Percentiles rank a stretch among this genome's conserved stretches.
These are phyloP conservation scores for Acrobasis suavella DNA, from an alignment of 2,888 invertebrate genomes.

Conservation along the genomic window DNA sequence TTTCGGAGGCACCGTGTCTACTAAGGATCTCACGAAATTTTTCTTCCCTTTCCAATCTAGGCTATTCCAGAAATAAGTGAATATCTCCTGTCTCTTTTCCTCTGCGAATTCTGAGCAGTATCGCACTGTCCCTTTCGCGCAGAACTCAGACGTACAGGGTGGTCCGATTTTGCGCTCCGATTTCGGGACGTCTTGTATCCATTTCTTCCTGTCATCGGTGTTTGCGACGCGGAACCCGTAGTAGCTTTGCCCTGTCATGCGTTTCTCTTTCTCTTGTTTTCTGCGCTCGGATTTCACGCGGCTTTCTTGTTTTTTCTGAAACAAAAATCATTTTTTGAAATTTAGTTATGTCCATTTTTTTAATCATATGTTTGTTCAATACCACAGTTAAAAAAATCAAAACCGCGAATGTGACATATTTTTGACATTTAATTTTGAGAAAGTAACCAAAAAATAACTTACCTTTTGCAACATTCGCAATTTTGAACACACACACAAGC, in stretches of 20 bases:
- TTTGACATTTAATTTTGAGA: conserved; percentile 22
- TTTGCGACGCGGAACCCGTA: conserved; percentile 51
- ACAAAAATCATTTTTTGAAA: conserved; percentile 28
- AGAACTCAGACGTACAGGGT: conserved; percentile 47
- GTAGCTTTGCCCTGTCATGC: conserved; percentile 64
- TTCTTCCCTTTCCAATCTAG: conserved; percentile 59
- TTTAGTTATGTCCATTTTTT: too few species aligned
- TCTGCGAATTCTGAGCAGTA: conserved; percentile 46
- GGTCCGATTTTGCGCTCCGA: conserved; percentile 54
- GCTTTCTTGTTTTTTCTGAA: conserved; percentile 45
- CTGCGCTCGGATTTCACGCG: conserved; percentile 47
- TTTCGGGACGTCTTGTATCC: conserved; percentile 62
- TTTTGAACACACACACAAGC: conserved; percentile 45
- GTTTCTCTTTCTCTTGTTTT: conserved; percentile 52
- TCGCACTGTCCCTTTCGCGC: conserved; percentile 42
- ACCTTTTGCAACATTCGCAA: conserved; percentile 58
- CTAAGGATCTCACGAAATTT: conserved; percentile 45
- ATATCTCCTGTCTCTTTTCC: conserved; percentile 44
- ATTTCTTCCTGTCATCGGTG: conserved; percentile 42
- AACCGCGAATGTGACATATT: conserved; percentile 52
- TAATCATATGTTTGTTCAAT: too few species aligned
- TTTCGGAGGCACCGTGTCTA: conserved; percentile 53
- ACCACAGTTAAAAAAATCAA: conserved; percentile 42
- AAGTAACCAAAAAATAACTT: conserved; percentile 34
- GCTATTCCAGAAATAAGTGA: conserved; percentile 57